A percentile compares a stretch with the other conserved stretches of the same genome.
phyloP scores from a whole-genome alignment of 1,140 invertebrate genomes.

The Apis dorsata region DNA sequence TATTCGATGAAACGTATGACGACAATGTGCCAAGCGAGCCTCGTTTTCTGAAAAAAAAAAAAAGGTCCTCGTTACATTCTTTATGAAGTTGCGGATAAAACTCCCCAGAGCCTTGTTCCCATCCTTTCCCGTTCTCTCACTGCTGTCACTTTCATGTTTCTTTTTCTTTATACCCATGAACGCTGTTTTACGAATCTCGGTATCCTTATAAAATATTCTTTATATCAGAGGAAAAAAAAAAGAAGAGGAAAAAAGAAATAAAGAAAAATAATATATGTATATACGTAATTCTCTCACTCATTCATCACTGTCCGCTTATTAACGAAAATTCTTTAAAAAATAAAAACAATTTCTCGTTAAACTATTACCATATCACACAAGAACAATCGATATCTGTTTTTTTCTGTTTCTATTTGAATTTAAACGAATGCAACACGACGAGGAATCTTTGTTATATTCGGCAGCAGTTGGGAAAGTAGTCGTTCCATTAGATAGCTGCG shows the following conservation, averaged over 20 bases:
- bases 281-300: neutral
- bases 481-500: conserved; percentile 23
- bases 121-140: neutral
- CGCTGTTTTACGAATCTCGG: neutral
- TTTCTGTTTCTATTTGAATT: neutral
- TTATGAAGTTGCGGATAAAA: conserved; percentile 23
- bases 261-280: neutral
- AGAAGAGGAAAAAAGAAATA: too few species aligned
- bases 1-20: conserved; percentile 6
- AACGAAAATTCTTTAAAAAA: neutral
- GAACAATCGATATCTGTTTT: neutral
- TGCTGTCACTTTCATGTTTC: neutral
- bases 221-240: too few species aligned
- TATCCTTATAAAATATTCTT: neutral
- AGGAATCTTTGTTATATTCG: neutral
- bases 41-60: neutral
- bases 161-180: neutral
- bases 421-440: neutral
- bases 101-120: neutral
- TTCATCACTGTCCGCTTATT: neutral
- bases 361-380: too few species aligned
- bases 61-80: conserved; percentile 25
- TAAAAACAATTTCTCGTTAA: too few species aligned
- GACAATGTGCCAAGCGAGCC: neutral
- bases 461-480: neutral